Base-by-base conservation (phyloP, 2,797 vertebrate species). In the Chelon labrosus region DNA sequence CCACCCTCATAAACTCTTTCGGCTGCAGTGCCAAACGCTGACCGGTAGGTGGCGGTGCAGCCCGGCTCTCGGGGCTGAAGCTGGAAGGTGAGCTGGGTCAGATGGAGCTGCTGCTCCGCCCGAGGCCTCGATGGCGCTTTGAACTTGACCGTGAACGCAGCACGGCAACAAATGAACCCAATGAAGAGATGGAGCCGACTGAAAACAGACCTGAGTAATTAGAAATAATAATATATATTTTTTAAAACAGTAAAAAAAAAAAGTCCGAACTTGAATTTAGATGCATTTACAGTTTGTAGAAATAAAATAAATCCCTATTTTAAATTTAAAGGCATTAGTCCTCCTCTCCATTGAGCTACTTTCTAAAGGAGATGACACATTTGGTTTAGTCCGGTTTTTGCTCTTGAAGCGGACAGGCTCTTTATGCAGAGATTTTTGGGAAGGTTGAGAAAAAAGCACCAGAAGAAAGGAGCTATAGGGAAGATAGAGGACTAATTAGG, bases 81-180 rank as follows among this genome's bases (percentile, higher is more conserved):
- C 56, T 39, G 17, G 60, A 31, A n/a, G 63, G 59, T 68, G 73
- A 77, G 53, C 52, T 19, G 66, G 74, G 73, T 70, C 72, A 72
- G 54, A 54, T 27, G 17, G 14, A n/a, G 65, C 55, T 19, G 66
- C 50, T 1, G 14, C 42, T 20, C 46, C 8, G 65, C 70, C 70
- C 3, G 71, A 80, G 77, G 83, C 86, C 86, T 13, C 16, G 62
- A 38, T 55, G 67, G 7, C 35, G 57, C 53, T 57, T 80, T 92
- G 88, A 92, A 93, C 90, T 88, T 93, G 91, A 91, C 90, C 90
- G 73, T 93, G 90, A 93, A 90, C 75, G 68, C 75, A 76, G 39
- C 78, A 67, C 51, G 22, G 37, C 61, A 52, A 55, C 68, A 54
- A 1, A 47, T 19, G 20, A 65, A 54, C 20, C 27, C 4, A 1